Base-by-base conservation (phyloP, 2,797 vertebrate genomes). In the Anguilla marmorata region DNA sequence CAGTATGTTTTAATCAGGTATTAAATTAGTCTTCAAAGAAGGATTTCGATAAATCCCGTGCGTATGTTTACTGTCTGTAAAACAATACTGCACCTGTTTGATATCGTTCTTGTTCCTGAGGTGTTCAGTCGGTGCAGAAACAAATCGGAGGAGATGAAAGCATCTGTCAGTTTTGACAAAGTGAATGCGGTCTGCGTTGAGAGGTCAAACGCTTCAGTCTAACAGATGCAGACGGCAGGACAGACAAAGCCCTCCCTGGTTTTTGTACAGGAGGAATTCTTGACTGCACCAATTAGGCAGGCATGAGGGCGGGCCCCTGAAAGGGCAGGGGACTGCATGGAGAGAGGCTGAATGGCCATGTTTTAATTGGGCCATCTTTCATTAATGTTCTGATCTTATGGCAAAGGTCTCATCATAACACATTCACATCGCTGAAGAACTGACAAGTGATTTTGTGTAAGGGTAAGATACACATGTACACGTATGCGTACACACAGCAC, bases 231-330 rank as follows among this genome's bases (percentile, higher is more conserved):
- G 85, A 54, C 86, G 86, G 91, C 86, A 87, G 89, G 87, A 86
- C 69, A 87, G 90, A 91, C 90, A 91, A 92, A 91, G 87, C 84
- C 85, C 69, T 85, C 88, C 83, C 76, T 89, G 88, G 88, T 88
- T 89, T 66, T 85, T 84, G 84, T 89, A 89, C 89, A 90, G 69
- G 87, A 89, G 87, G 90, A 91, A 92, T 92, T 92, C 91, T 91
- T 91, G 88, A 91, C 90, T 86, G 90, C 84, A 90, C 90, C 92
- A 93, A 92, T 92, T 92, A 92, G 90, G 86, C 86, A 89, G 89
- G 88, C 91, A 91, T 88, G 87, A 89, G 90, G 86, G 88, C 87
- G 89, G 72, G 89, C 86, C 84, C 58, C 87, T 90, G 88, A 89
- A 88, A 90, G 91, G 86, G 9, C 58, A 48, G 80, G 54, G 89